Conservation (phyloP, 1,140 invertebrate genomes). For the Ostrea edulis region DNA sequence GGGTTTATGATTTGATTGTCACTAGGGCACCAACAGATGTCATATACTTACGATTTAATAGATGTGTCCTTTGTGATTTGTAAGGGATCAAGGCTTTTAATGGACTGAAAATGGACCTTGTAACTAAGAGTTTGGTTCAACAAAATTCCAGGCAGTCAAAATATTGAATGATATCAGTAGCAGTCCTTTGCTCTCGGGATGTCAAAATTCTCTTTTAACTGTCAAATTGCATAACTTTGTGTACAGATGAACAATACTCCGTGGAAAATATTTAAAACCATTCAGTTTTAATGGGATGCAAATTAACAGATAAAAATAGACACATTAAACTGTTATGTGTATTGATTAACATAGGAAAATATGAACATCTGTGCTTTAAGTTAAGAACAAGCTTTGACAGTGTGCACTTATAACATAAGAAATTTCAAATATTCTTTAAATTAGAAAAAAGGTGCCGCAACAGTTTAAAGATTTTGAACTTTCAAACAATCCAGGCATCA, state of each 20-base stretch:
- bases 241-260: background rate
- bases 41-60: background rate
- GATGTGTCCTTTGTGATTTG: background rate
- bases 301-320: too few relatives aligned
- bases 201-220: slow-evolving; percentile 15
- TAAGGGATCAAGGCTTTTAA: background rate
- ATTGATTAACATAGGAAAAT: too few relatives aligned
- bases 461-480: too few relatives aligned
- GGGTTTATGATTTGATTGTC: background rate
- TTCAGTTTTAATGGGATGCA: too few relatives aligned
- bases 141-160: slow-evolving; percentile 33
- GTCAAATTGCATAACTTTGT: background rate
- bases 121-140: slow-evolving; percentile 26
- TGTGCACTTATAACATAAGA: too few relatives aligned
- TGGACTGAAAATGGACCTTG: slow-evolving; percentile 3
- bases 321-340: too few relatives aligned
- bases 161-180: slow-evolving; percentile 2
- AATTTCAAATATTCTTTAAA: too few relatives aligned
- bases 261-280: too few relatives aligned
- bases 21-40: background rate
- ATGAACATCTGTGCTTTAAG: too few relatives aligned
- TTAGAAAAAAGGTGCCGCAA: too few relatives aligned
- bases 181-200: background rate
- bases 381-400: too few relatives aligned
- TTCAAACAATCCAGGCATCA: too few relatives aligned